These are phyloP conservation scores for Diplolepis rosae DNA, from an alignment of 2,888 invertebrate genomes.

Conservation along the genomic window DNA sequence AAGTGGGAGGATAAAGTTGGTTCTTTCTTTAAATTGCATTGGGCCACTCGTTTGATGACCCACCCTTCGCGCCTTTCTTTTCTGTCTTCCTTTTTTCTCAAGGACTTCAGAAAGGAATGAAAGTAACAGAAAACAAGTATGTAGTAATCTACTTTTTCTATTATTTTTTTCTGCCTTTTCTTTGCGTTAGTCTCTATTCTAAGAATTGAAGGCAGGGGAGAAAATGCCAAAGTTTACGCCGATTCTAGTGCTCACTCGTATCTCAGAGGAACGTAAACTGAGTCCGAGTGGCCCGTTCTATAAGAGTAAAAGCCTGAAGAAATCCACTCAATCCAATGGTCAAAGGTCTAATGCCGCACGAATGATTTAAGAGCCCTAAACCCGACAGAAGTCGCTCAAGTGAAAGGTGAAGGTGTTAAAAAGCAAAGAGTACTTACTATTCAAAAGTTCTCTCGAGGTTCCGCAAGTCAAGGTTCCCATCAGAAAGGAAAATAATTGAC, in stretches of 20 bases:
- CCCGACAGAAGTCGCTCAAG: background rate
- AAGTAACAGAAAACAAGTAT: slow-evolving; percentile 26
- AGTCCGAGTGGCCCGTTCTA: slow-evolving; percentile 12
- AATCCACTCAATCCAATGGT: background rate
- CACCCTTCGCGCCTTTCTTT: slow-evolving; percentile 33
- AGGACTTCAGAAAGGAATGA: slow-evolving; percentile 3
- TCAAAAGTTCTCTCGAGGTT: too few relatives aligned
- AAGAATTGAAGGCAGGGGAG: background rate
- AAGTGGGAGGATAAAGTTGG: slow-evolving; percentile 58
- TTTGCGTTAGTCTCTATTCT: slow-evolving; percentile 6
- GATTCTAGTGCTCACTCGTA: slow-evolving; percentile 6
- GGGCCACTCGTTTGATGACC: slow-evolving; percentile 68
- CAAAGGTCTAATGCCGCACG: slow-evolving; percentile 21
- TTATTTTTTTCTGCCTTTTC: slow-evolving; percentile 8
- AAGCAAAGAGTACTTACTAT: background rate
- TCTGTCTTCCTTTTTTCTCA: slow-evolving; percentile 3
- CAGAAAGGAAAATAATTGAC: too few relatives aligned
- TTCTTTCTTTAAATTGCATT: slow-evolving; percentile 71
- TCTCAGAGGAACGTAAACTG: slow-evolving; percentile 11
- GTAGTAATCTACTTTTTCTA: slow-evolving; percentile 23
- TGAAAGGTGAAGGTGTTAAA: background rate
- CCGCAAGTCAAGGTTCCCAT: too few relatives aligned
- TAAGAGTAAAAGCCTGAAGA: background rate
- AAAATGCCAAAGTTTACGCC: slow-evolving; percentile 19
- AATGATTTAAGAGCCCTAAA: slow-evolving; percentile 42